Conservation (phyloP, 2,113 vertebrate genomes). For the Vanacampus margaritifer region DNA sequence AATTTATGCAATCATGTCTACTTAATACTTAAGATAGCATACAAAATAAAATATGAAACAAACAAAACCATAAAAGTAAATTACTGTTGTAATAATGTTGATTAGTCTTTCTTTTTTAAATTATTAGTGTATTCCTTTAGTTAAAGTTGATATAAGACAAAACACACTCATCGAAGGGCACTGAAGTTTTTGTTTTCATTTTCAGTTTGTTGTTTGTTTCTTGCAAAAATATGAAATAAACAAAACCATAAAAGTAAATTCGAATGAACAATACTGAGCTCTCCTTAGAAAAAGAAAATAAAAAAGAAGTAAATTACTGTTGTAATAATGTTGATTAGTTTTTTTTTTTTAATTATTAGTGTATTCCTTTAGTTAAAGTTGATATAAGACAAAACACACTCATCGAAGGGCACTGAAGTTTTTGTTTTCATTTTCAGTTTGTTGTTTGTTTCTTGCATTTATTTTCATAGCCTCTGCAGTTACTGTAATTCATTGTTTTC, state of each 20-base stretch:
- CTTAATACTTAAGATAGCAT: not conserved
- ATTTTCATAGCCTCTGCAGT: not conserved
- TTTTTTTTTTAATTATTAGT: slow-evolving; percentile 30
- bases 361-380: slow-evolving; percentile 10
- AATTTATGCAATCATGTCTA: slow-evolving; percentile 51
- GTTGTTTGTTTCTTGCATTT: not conserved
- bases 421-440: slow-evolving; percentile 3
- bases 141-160: slow-evolving; percentile 18
- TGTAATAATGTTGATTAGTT: slow-evolving; percentile 14
- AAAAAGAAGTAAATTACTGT: slow-evolving; percentile 3
- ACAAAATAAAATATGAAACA: slow-evolving; percentile 11
- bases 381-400: slow-evolving; percentile 25
- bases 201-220: not conserved
- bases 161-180: slow-evolving; percentile 17
- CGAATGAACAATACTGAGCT: too few relatives aligned
- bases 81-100: slow-evolving; percentile 16
- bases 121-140: slow-evolving; percentile 9
- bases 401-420: slow-evolving; percentile 6
- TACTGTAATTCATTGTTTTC: not conserved
- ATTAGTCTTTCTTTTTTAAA: slow-evolving; percentile 30
- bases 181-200: slow-evolving; percentile 5
- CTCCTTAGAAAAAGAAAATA: too few relatives aligned
- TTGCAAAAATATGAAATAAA: too few relatives aligned
- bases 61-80: not conserved
- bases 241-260: too few relatives aligned